phyloP scores from a whole-genome alignment of 2,113 vertebrate species.

The Neopipo cinnamomea region DNA sequence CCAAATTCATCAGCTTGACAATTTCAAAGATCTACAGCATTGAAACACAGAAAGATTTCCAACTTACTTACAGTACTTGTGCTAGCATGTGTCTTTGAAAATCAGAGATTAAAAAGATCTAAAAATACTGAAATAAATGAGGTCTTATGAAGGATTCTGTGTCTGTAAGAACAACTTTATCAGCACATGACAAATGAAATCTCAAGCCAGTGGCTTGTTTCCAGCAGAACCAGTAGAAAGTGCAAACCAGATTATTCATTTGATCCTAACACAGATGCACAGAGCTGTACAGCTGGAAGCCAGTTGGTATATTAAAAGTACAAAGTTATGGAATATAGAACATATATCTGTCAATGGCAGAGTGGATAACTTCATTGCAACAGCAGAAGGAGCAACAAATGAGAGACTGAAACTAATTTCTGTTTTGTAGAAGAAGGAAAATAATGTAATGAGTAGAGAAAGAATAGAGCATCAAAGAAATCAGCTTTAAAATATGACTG shows the following conservation, averaged over 20 bases:
- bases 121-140: not conserved
- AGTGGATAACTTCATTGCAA: not conserved
- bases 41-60: not conserved
- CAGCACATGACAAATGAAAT: not conserved
- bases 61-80: not conserved
- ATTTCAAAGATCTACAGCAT: not conserved
- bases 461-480: not conserved
- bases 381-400: not conserved
- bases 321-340: not conserved
- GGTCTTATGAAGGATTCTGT: not conserved
- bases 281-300: not conserved
- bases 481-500: not conserved
- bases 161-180: not conserved
- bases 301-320: not conserved
- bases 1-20: not conserved
- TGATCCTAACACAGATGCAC: not conserved
- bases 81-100: not conserved
- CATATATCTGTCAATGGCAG: fast-evolving
- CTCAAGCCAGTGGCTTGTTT: not conserved
- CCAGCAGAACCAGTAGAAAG: not conserved
- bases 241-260: not conserved
- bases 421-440: not conserved
- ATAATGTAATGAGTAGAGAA: not conserved
- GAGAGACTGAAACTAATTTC: not conserved
- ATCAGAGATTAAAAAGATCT: not conserved